Evolutionary conservation across 2,113 vertebrate genomes (phyloP).

Genomic region (Pituophis catenifer): DNA sequence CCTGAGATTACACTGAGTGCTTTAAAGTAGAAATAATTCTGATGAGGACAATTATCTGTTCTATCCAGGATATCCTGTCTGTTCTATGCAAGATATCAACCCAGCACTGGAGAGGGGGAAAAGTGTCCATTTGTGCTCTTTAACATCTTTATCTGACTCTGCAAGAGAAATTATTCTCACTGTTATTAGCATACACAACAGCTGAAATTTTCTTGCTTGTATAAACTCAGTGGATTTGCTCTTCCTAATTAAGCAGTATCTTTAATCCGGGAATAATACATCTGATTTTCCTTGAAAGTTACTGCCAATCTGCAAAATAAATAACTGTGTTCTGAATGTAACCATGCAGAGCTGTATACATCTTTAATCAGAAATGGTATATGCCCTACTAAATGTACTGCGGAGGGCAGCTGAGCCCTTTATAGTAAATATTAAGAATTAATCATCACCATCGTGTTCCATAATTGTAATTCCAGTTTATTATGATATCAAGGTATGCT

Average conservation of each 20-base stretch:
- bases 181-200: background rate
- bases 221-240: background rate
- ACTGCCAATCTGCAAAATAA: background rate
- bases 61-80: background rate
- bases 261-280: background rate
- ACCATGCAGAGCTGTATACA: background rate
- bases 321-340: background rate
- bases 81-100: conserved; percentile 8
- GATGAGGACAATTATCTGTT: background rate
- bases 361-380: background rate
- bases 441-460: background rate
- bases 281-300: background rate
- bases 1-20: background rate
- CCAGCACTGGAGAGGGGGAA: fast-evolving
- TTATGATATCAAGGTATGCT: background rate
- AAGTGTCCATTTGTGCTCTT: background rate
- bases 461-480: background rate
- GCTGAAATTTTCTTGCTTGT: background rate
- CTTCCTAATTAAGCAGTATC: background rate
- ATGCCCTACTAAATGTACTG: background rate
- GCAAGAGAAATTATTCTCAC: background rate
- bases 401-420: background rate
- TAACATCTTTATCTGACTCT: background rate
- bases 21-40: background rate
- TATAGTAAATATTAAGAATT: background rate